Evolutionary conservation across 2,797 vertebrate genomes (phyloP).

Genomic region (Sarcoramphus papa): DNA sequence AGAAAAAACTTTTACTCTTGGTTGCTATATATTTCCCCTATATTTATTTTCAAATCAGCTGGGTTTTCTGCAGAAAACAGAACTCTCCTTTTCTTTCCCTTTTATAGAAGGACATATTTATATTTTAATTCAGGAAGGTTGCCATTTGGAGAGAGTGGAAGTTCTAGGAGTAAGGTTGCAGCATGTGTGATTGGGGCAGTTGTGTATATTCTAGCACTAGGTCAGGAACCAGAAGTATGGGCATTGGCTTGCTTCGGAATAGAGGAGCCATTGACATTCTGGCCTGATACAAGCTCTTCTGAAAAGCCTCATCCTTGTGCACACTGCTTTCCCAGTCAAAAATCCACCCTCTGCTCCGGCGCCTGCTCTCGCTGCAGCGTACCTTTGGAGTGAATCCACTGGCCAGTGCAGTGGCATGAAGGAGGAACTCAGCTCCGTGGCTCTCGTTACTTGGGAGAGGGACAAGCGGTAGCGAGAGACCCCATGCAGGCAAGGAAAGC

Average conservation of each 20-base stretch:
- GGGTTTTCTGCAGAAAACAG: conserved; percentile 50
- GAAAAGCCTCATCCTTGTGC: not conserved
- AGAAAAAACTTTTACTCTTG: conserved; percentile 13
- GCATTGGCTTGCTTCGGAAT: not conserved
- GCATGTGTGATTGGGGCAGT: not conserved
- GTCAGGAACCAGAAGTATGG: not conserved
- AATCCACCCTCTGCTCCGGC: not conserved
- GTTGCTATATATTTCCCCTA: not conserved
- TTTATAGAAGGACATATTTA: not conserved
- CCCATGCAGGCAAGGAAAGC: not conserved
- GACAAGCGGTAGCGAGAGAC: fast-evolving
- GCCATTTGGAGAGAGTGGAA: not conserved
- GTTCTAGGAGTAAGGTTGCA: not conserved
- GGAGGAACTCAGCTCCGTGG: not conserved
- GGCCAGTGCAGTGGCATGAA: not conserved
- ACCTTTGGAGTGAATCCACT: not conserved
- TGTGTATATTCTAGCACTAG: not conserved
- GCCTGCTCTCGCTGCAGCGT: not conserved
- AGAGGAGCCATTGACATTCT: not conserved
- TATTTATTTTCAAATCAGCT: conserved; percentile 63
- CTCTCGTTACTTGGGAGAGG: not conserved
- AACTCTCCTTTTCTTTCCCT: conserved; percentile 22
- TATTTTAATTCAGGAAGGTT: conserved; percentile 27
- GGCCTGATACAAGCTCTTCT: not conserved
- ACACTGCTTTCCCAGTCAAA: not conserved